Base-by-base conservation (phyloP, 2,888 invertebrate species). In the Allolobophora icterica region DNA sequence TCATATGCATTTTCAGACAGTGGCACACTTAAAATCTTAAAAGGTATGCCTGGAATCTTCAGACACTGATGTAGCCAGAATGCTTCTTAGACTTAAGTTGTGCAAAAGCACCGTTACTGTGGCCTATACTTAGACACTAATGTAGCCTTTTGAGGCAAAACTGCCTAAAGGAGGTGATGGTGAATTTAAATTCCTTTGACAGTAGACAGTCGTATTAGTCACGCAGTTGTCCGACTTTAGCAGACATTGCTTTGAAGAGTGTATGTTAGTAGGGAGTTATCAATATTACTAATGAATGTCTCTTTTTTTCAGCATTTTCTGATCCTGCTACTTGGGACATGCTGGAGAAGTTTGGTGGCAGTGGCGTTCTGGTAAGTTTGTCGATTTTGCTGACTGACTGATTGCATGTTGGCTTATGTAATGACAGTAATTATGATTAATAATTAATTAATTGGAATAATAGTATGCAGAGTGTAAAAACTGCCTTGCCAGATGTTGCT, bases 241-340 rank as follows among this genome's bases (percentile, higher is more conserved):
- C n/a, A n/a, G 71, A 71, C 71, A 71, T 71, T 71, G n/a, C 71
- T 30, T 71, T 71, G n/a, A 71, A 11, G n/a, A n/a, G 30, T 52
- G 52, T 71, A 71, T 71, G 71, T 30, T n/a, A n/a, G 52, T 52
- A 52, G 13, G 42, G 52, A 52, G 19, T 24, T 52, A 52, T 52
- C 52, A 52, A n/a, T 71, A 13, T 71, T n/a, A 17, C 71, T 71
- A n/a, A 71, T n/a, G n/a, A 11, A 71, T n/a, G 8, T n/a, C n/a
- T 30, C 30, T 11, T 4, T 71, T 8, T 52, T 71, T 71, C 93
- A 95, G 95, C 94, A 84, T 95, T 95, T 93, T 94, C 94, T 92
- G 95, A 95, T 92, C 94, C 95, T 13, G 92, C 94, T 71, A 94
- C 94, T 17, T 94, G 94, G 94, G 95, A 95, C 83, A 94, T 95